These are phyloP conservation scores for Tychaedon coryphoeus DNA, from an alignment of 2,113 vertebrate species.

Conservation along the genomic window DNA sequence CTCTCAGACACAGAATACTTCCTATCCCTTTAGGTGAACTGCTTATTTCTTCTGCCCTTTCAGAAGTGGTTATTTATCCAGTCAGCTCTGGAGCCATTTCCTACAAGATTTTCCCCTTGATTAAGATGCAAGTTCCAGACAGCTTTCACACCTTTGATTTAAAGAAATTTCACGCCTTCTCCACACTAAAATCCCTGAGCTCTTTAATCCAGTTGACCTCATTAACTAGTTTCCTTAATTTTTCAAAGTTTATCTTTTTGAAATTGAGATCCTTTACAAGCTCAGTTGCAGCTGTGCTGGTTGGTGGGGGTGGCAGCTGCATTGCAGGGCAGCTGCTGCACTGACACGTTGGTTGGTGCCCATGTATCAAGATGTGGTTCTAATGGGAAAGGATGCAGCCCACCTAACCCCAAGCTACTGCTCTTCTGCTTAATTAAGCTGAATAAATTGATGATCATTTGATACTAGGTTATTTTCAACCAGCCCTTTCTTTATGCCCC, in stretches of 20 bases:
- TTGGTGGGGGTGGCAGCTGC: background rate
- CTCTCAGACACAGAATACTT: background rate
- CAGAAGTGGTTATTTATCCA: slow-evolving; percentile 34
- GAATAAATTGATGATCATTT: background rate
- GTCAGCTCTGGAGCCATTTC: slow-evolving; percentile 9
- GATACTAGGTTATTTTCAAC: background rate
- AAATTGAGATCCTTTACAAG: slow-evolving; percentile 31
- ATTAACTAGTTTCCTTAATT: slow-evolving; percentile 65
- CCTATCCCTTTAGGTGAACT: background rate
- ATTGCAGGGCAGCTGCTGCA: background rate
- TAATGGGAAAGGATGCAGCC: background rate
- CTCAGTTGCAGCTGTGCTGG: slow-evolving; percentile 22
- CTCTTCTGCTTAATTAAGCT: background rate
- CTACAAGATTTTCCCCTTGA: slow-evolving; percentile 43
- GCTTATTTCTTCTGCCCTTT: slow-evolving; percentile 18
- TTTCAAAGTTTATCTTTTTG: slow-evolving; percentile 51
- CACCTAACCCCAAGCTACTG: background rate
- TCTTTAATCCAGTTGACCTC: slow-evolving; percentile 66
- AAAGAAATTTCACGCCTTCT: slow-evolving; percentile 65
- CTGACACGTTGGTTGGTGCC: rapidly evolving
- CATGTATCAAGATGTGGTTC: rapidly evolving
- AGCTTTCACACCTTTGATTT: slow-evolving; percentile 66
- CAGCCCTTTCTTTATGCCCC: background rate
- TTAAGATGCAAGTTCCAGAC: slow-evolving; percentile 64
- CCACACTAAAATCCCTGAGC: slow-evolving; percentile 61